Base-by-base conservation (phyloP, 2,888 invertebrate genomes). In the Acronicta aceris region DNA sequence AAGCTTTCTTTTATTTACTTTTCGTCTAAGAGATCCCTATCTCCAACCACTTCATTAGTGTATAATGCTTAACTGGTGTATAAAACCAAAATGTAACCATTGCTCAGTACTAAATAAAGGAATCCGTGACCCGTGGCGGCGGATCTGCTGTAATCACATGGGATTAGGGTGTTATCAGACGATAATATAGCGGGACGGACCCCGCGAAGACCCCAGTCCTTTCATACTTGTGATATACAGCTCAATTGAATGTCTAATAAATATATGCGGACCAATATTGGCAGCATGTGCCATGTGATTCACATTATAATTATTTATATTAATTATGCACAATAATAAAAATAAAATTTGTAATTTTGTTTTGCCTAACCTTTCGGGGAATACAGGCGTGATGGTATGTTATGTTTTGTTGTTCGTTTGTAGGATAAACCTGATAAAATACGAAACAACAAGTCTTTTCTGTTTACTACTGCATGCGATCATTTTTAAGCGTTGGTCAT, bases 131-230 rank as follows among this genome's bases (percentile, higher is more conserved):
- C 87, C 89, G 82, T 86, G 70, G 71, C 68, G 78, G 69, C 74
- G 84, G 82, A 76, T 83, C 80, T 69, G 83, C 88, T 89, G 90
- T 94, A 84, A 91, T 90, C 88, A 81, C 84, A 83, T 78, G 87
- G 91, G 92, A 91, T 93, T 93, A 89, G 89, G 90, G 92, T 89
- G 88, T 88, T 89, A 91, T 90, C 78, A 84, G 81, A 83, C 83
- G 86, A 87, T 91, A 92, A 91, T 92, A 86, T 78, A 79, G 82
- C 83, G 87, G 89, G 89, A 81, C 68, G 82, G 73, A 74, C 65
- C 33, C 55, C 53, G 38, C 59, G 60, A 48, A 58, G 52, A 50
- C 67, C 59, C 65, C 56, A 56, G 46, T 52, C 30, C 69, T 79
- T 74, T 76, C 63, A 66, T 76, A 68, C 40, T 15, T 49, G 79